phyloP scores from a whole-genome alignment of 2,797 vertebrate genomes.

The Pelobates cultripes region DNA sequence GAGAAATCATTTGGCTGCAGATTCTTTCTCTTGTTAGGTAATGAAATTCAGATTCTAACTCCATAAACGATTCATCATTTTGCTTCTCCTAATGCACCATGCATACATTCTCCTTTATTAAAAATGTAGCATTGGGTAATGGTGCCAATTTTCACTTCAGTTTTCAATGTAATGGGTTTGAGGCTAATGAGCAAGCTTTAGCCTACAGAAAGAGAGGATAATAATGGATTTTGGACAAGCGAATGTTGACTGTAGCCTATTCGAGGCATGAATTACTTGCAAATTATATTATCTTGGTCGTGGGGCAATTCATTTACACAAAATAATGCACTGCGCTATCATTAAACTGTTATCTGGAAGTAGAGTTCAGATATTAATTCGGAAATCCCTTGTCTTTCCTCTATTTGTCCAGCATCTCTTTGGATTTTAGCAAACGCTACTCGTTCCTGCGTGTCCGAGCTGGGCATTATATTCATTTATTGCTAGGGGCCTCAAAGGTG shows the following conservation, averaged over 20 bases:
- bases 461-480: constrained; percentile 56
- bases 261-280: constrained; percentile 30
- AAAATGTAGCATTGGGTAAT: constrained; percentile 28
- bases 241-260: constrained; percentile 43
- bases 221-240: constrained; percentile 22
- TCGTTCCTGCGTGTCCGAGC: background rate
- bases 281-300: constrained; percentile 25
- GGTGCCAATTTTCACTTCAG: constrained; percentile 31
- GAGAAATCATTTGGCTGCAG: constrained; percentile 1
- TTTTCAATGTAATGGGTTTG: constrained; percentile 10
- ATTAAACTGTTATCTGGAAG: constrained; percentile 49
- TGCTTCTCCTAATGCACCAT: constrained; percentile 1
- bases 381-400: constrained; percentile 33
- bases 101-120: constrained; percentile 24
- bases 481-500: constrained; percentile 53
- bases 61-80: constrained; percentile 31
- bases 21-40: constrained; percentile 28
- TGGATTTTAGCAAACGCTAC: constrained; percentile 52
- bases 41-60: constrained; percentile 28
- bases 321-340: constrained; percentile 46
- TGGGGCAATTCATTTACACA: constrained; percentile 16
- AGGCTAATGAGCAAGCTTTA: constrained; percentile 6
- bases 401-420: constrained; percentile 58
- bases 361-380: constrained; percentile 56
- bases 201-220: background rate